phyloP scores from a whole-genome alignment of 2,888 invertebrate genomes.

The Smittia aterrima region DNA sequence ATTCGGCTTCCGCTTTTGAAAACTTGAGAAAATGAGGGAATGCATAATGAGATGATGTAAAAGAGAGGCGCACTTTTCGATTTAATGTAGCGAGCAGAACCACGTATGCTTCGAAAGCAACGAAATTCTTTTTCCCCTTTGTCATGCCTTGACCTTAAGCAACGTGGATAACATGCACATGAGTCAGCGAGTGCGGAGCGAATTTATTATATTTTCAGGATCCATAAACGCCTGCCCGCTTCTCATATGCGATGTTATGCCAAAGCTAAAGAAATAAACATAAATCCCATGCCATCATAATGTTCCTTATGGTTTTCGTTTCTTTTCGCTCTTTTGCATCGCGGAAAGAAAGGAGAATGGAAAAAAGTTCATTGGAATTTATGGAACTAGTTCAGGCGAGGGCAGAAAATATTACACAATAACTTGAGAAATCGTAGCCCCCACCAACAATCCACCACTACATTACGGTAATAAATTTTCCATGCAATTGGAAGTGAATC shows the following conservation, averaged over 20 bases:
- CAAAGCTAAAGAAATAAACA: constrained; percentile 35
- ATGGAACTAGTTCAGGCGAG: constrained; percentile 31
- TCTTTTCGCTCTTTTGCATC: constrained; percentile 28
- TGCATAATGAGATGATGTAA: constrained; percentile 19
- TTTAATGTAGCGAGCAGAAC: neutral
- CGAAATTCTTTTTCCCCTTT: neutral
- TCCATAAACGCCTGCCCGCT: constrained; percentile 5
- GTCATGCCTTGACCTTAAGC: neutral
- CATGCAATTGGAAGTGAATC: neutral
- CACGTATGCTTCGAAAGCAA: neutral
- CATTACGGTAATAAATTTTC: neutral
- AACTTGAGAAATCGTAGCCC: neutral
- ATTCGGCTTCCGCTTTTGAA: neutral
- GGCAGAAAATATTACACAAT: constrained; percentile 1
- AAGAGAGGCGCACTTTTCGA: neutral
- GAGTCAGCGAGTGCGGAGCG: neutral
- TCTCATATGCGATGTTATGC: constrained; percentile 28
- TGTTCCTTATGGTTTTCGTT: constrained; percentile 11
- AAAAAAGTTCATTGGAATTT: constrained; percentile 36
- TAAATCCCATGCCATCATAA: constrained; percentile 36
- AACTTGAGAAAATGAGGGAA: neutral
- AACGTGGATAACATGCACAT: neutral
- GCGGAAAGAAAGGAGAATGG: neutral
- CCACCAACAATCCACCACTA: no score
- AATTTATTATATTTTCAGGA: constrained; percentile 27